Evolutionary conservation across 2,113 vertebrate genomes (phyloP).

Genomic region (Sigmodon hispidus): DNA sequence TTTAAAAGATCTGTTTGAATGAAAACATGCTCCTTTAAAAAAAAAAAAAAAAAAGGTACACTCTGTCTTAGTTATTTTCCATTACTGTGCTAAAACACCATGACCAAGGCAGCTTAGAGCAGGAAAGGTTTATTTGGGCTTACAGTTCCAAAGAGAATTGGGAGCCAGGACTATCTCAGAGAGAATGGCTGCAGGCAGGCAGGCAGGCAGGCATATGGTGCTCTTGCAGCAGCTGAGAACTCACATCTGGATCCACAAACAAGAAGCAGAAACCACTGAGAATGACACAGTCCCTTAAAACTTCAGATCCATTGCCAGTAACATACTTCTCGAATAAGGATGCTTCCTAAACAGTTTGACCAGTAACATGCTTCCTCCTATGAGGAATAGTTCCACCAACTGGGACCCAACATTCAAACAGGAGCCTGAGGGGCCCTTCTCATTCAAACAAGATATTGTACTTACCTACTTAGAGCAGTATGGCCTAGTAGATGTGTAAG

Average conservation of each 20-base stretch:
- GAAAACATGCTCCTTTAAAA: not conserved
- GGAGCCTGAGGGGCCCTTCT: not conserved
- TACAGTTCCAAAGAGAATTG: not conserved
- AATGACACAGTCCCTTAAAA: not conserved
- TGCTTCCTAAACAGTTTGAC: not conserved
- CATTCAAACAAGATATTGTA: not conserved
- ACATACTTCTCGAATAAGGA: not conserved
- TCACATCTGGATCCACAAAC: not conserved
- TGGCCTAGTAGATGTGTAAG: conserved; percentile 12
- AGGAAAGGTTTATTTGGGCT: not conserved
- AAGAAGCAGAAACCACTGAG: not conserved
- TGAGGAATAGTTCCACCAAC: not conserved
- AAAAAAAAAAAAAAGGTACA: conserved; percentile 41
- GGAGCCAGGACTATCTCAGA: not conserved
- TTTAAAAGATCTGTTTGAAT: not conserved
- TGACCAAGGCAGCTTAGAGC: not conserved
- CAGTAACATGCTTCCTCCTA: not conserved
- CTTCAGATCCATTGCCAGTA: not conserved
- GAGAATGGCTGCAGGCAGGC: not conserved
- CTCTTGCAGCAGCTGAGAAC: not conserved
- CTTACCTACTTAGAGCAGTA: not conserved
- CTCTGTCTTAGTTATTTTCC: not conserved
- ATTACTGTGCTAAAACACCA: not conserved
- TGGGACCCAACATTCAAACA: not conserved
- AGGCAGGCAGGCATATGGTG: not conserved